Conservation (phyloP, 2,888 invertebrate genomes). For the Craniophora ligustri region DNA sequence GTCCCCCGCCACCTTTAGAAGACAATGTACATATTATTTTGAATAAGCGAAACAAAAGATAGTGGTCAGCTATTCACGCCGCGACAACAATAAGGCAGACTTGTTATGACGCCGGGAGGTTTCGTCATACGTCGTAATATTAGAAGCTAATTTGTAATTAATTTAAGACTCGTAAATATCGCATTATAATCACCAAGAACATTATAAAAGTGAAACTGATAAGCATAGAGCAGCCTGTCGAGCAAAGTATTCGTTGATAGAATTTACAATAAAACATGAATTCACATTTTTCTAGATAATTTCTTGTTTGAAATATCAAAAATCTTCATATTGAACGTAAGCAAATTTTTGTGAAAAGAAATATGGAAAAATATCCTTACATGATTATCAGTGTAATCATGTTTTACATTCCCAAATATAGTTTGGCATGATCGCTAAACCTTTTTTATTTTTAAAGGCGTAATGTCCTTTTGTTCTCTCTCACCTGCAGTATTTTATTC, state of each 20-base stretch:
- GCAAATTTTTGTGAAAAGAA: constrained; percentile 2
- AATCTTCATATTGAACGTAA: background rate
- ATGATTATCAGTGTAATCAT: too few species aligned
- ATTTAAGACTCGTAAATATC: constrained; percentile 13
- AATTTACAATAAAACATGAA: background rate
- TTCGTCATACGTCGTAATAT: constrained; percentile 48
- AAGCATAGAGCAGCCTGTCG: background rate
- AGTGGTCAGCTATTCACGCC: constrained; percentile 64
- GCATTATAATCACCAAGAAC: constrained; percentile 8
- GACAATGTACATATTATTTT: constrained; percentile 67
- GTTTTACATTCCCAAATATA: constrained; percentile 24
- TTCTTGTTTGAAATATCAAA: background rate
- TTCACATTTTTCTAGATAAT: background rate
- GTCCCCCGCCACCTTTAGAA: constrained; percentile 58
- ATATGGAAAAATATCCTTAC: too few species aligned
- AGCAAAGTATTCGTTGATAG: background rate
- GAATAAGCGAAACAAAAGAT: constrained; percentile 69
- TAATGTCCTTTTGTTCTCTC: constrained; percentile 31
- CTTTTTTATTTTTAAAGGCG: constrained; percentile 5
- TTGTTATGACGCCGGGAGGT: constrained; percentile 52
- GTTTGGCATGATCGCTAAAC: too few species aligned
- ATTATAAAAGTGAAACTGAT: constrained; percentile 1
- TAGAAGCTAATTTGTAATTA: constrained; percentile 26
- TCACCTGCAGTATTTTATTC: constrained; percentile 32
- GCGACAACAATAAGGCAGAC: constrained; percentile 62